Base-by-base conservation (phyloP, 2,888 invertebrate species). In the Pilophorus perplexus region DNA sequence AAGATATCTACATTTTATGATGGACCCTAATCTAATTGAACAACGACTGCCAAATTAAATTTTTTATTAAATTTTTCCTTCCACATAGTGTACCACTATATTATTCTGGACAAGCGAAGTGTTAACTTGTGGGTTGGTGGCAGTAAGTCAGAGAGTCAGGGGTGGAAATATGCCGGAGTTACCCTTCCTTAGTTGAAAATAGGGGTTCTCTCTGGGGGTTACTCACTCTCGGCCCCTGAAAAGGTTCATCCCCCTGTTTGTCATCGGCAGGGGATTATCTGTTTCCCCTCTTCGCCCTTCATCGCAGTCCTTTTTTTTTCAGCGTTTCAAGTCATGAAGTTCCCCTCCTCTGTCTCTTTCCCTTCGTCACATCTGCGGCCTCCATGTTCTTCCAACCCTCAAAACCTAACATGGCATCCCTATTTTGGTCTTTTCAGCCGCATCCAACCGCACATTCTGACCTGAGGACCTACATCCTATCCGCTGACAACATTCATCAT, bases 61-160 rank as follows among this genome's bases (percentile, higher is more conserved):
- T n/a, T n/a, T n/a, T n/a, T n/a, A n/a, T n/a, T n/a, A n/a, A n/a
- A n/a, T 33, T 12, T 33, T 33, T 33, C 33, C 33, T 12, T 12
- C 33, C 33, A 12, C 12, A 33, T 8, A 12, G 6, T 33, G 6
- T 33, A 6, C 33, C 33, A 22, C 25, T 12, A 46, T 20, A 62
- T 33, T 48, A 46, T 46, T 28, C 46, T 16, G 18, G 12, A n/a
- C 28, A 46, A 40, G 18, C 44, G 27, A 62, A 44, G 62, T 62
- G 62, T 62, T 62, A 62, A 62, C 62, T 46, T 33, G 44, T 46
- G 62, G 60, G 62, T 33, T 62, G 28, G 48, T 46, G 62, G 62
- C 62, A 62, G 62, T 62, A 62, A 62, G 62, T 62, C 62, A 62
- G 62, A 12, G 52, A 62, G 62, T 48, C 62, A 62, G 27, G 33